phyloP scores from a whole-genome alignment of 2,113 vertebrate species.

The Carassius gibelio region DNA sequence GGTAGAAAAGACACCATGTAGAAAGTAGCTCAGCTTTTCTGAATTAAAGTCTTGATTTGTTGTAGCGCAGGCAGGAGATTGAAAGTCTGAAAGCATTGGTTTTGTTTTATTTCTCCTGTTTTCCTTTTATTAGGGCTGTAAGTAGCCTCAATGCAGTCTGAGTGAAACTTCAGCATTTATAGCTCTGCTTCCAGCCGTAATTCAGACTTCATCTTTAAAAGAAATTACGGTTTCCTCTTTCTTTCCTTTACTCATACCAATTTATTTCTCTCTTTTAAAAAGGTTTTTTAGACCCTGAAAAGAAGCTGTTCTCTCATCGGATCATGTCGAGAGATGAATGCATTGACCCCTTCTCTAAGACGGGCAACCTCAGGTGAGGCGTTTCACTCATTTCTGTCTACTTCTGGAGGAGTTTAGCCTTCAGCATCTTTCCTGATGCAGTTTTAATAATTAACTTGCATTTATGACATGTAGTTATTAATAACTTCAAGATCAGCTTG shows the following conservation, averaged over 20 bases:
- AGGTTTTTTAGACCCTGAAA: conserved; percentile 98
- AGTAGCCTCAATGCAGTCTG: background rate
- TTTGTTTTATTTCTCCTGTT: background rate
- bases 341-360: conserved; percentile 97
- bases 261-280: conserved; percentile 33
- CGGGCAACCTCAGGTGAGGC: conserved; percentile 92
- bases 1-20: background rate
- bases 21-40: background rate
- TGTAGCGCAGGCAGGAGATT: background rate
- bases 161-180: background rate
- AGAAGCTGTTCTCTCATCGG: conserved; percentile 98
- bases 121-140: background rate
- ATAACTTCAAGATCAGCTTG: too few relatives aligned
- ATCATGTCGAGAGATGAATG: conserved; percentile 97
- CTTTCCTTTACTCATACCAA: background rate
- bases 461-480: too few relatives aligned
- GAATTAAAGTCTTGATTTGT: background rate
- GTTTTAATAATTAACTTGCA: background rate
- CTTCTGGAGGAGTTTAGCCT: background rate
- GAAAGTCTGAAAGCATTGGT: too few relatives aligned
- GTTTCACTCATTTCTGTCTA: background rate
- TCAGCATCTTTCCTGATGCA: background rate
- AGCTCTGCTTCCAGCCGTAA: background rate
- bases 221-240: background rate
- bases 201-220: background rate